A percentile compares a stretch with the other conserved stretches of the same genome.
phyloP scores from a whole-genome alignment of 1,140 invertebrate species.

The Arion vulgaris region DNA sequence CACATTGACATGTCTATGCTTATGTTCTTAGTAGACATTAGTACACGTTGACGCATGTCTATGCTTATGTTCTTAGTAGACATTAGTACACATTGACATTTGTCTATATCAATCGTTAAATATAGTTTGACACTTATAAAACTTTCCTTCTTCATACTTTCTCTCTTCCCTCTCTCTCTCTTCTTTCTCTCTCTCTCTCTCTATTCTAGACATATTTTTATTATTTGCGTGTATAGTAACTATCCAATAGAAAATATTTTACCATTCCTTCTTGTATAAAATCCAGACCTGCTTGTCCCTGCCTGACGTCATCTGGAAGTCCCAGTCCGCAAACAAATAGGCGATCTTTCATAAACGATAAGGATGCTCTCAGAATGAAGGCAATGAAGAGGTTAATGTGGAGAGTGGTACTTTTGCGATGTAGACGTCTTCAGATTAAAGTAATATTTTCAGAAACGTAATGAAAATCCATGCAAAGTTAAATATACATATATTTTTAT shows the following conservation, averaged over 20 bases:
- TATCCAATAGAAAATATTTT: not conserved
- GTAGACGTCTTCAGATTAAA: constrained; percentile 71
- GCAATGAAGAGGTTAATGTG: constrained; percentile 81
- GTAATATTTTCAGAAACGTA: too few species aligned
- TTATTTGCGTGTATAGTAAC: not conserved
- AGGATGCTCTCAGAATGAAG: constrained; percentile 79
- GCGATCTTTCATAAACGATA: constrained; percentile 76
- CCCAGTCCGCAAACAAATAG: constrained; percentile 76
- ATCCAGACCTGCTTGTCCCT: constrained; percentile 27
- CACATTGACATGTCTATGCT: too few species aligned
- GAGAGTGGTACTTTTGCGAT: constrained; percentile 79
- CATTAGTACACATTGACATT: too few species aligned
- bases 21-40: too few species aligned
- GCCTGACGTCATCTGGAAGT: constrained; percentile 55
- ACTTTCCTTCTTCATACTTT: too few species aligned
- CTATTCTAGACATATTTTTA: not conserved
- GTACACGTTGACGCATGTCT: too few species aligned
- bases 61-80: too few species aligned
- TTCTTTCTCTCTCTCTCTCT: not conserved
- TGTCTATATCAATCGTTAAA: too few species aligned
- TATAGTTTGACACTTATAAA: too few species aligned
- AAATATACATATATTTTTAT: too few species aligned
- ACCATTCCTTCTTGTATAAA: constrained; percentile 49
- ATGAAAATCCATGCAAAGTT: not conserved
- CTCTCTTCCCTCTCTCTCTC: not conserved